phyloP scores from a whole-genome alignment of 2,888 invertebrate genomes.

The Netelia fuscicornis region DNA sequence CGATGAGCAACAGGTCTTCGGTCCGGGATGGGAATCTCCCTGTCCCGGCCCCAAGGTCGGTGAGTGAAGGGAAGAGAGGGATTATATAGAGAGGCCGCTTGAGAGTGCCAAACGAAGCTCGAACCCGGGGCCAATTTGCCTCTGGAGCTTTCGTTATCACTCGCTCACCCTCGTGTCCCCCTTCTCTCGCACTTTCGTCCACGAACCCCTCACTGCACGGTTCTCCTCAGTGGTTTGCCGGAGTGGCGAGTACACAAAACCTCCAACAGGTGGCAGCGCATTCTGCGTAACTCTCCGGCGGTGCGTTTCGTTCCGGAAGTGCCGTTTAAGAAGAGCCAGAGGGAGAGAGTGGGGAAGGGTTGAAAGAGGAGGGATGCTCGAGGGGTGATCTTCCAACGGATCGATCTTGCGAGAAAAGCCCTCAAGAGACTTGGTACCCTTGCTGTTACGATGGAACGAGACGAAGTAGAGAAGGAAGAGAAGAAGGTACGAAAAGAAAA shows the following conservation, averaged over 20 bases:
- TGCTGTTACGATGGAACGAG: too few species aligned
- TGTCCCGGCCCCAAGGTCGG: slow-evolving; percentile 39
- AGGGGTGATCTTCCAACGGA: background rate
- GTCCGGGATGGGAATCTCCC: slow-evolving; percentile 66
- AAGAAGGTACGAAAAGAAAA: slow-evolving; percentile 18
- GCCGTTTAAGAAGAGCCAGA: slow-evolving; percentile 14
- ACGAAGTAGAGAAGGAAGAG: background rate
- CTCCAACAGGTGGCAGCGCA: slow-evolving; percentile 61
- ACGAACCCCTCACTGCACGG: background rate
- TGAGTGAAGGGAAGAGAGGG: slow-evolving; percentile 38
- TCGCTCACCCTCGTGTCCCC: background rate
- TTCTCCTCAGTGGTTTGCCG: slow-evolving; percentile 17
- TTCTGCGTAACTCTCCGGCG: slow-evolving; percentile 5
- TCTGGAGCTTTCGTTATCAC: slow-evolving; percentile 36
- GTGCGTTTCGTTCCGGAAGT: slow-evolving; percentile 24
- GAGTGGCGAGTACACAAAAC: slow-evolving; percentile 34
- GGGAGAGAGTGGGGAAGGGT: background rate
- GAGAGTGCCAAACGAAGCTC: slow-evolving; percentile 66
- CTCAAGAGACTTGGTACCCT: background rate
- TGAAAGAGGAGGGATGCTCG: too few species aligned
- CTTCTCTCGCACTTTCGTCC: slow-evolving; percentile 1
- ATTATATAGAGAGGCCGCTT: slow-evolving; percentile 58
- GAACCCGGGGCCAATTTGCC: slow-evolving; percentile 60
- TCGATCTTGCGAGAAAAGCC: background rate
- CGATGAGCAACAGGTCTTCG: slow-evolving; percentile 70